Conservation (phyloP, 2,888 invertebrate species). For the Cosmorhoe ocellata region DNA sequence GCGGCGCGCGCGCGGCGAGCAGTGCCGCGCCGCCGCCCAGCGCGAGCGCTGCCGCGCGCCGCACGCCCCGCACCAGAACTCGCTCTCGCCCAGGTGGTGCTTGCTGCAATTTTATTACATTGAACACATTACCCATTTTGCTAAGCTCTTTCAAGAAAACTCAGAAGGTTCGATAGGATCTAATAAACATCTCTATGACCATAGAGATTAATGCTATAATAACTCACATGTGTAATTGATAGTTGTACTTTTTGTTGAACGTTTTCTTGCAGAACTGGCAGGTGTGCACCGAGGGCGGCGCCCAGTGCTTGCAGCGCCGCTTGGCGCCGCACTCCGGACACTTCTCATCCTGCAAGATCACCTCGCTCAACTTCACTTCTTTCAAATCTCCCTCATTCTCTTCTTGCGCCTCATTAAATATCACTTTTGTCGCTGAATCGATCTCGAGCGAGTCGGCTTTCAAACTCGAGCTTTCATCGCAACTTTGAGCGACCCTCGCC, state of each 20-base stretch:
- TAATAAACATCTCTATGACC: no score
- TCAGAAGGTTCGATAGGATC: no score
- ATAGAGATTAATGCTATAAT: no score
- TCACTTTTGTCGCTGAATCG: neutral
- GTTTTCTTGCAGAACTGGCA: slow-evolving; percentile 54
- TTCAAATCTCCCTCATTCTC: slow-evolving; percentile 12
- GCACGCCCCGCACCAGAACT: slow-evolving; percentile 49
- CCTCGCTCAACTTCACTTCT: slow-evolving; percentile 16
- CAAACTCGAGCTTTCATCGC: slow-evolving; percentile 10
- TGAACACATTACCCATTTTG: no score
- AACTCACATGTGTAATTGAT: slow-evolving; percentile 55
- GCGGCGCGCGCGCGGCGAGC: slow-evolving; percentile 41
- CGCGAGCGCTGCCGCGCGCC: slow-evolving; percentile 46
- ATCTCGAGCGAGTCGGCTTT: slow-evolving; percentile 4
- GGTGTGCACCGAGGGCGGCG: slow-evolving; percentile 38
- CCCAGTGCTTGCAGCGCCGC: slow-evolving; percentile 49
- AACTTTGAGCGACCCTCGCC: slow-evolving; percentile 13
- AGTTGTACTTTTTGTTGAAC: slow-evolving; percentile 59
- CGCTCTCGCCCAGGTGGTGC: slow-evolving; percentile 47
- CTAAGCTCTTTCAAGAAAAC: no score
- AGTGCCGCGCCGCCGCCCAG: slow-evolving; percentile 51
- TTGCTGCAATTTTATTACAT: slow-evolving; percentile 38
- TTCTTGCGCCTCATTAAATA: neutral
- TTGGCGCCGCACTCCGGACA: slow-evolving; percentile 48
- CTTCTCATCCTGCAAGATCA: slow-evolving; percentile 12